These are phyloP conservation scores for Taenioides sp. DNA, from an alignment of 2,797 vertebrate genomes.

Conservation along the genomic window DNA sequence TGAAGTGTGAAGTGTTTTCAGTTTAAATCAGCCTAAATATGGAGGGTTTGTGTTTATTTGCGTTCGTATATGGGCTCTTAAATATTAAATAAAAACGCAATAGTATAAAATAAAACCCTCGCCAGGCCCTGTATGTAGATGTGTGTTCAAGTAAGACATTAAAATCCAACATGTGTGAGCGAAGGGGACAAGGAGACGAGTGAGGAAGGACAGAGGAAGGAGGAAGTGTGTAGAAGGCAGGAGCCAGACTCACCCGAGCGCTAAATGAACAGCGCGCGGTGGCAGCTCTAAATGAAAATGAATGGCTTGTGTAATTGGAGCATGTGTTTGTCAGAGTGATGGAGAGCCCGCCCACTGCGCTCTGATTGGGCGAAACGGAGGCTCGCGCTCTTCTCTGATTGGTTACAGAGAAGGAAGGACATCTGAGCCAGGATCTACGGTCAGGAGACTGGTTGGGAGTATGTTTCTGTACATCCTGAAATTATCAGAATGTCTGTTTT, in stretches of 20 bases:
- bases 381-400: not conserved
- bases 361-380: not conserved
- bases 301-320: constrained; percentile 19
- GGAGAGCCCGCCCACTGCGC: not conserved
- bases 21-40: too few species aligned
- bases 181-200: not conserved
- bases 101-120: too few species aligned
- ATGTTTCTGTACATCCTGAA: too few species aligned
- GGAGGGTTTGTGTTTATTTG: too few species aligned
- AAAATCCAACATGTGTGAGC: not conserved
- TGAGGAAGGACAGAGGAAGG: not conserved
- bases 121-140: too few species aligned
- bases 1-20: too few species aligned
- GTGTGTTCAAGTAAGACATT: not conserved
- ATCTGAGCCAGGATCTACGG: too few species aligned
- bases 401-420: not conserved
- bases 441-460: too few species aligned
- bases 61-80: too few species aligned
- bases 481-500: too few species aligned
- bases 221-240: constrained; percentile 1
- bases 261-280: constrained; percentile 1
- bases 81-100: too few species aligned
- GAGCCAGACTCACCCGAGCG: constrained; percentile 9
- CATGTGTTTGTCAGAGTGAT: constrained; percentile 14
- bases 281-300: constrained; percentile 13